A percentile compares a stretch with the other conserved stretches of the same genome.
Conservation (phyloP, 2,113 vertebrate species). For the Glaucidium brasilianum region DNA sequence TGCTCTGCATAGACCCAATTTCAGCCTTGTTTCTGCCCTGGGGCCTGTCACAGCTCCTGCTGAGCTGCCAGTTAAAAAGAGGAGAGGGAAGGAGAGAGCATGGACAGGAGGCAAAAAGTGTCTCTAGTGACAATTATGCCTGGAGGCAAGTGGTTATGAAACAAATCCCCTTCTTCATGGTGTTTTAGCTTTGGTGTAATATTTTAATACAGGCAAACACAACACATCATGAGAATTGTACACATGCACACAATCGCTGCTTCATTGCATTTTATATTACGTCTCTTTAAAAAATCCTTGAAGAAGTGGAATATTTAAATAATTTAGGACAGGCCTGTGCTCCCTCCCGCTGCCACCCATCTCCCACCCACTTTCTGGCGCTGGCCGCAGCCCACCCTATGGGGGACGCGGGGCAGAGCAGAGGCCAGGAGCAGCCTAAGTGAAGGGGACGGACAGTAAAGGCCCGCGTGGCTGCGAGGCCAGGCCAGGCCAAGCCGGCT, state of each 20-base stretch:
- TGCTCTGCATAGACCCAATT: background rate
- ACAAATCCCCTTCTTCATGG: background rate
- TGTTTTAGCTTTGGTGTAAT: background rate
- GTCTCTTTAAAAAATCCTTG: background rate
- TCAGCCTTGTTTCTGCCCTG: background rate
- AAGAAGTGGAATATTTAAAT: background rate
- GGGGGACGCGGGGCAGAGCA: background rate
- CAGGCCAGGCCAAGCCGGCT: too few species aligned
- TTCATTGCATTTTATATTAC: background rate
- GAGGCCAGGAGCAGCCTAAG: background rate
- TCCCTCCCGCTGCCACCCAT: background rate
- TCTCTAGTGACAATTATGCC: background rate
- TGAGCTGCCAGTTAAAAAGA: background rate
- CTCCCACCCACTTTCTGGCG: background rate
- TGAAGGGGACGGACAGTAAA: background rate
- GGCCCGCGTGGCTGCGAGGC: rapidly evolving
- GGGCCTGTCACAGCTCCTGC: too few species aligned
- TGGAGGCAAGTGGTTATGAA: background rate
- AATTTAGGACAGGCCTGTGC: background rate
- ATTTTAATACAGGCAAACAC: background rate
- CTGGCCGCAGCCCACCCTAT: background rate
- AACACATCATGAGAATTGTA: background rate
- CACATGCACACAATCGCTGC: rapidly evolving
- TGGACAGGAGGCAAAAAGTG: background rate
- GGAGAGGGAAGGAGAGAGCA: background rate